Percentiles rank a stretch among this genome's conserved stretches.
Evolutionary conservation across 1,140 invertebrate species (phyloP).

Genomic region (Heliconius eleuchia): DNA sequence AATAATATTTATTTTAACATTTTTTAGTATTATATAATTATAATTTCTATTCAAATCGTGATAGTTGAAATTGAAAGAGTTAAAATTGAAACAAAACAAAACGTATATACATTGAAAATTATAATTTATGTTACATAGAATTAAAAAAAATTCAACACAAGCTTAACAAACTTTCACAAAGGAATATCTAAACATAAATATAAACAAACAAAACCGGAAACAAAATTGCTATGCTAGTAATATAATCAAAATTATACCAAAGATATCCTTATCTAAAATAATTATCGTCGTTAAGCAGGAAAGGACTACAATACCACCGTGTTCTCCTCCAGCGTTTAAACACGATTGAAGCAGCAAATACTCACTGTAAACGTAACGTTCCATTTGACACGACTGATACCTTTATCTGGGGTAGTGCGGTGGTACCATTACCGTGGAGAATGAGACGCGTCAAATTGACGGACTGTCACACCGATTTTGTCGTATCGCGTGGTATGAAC

Average conservation of each 20-base stretch:
- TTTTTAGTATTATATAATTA: conserved; percentile 19
- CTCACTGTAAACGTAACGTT: neutral
- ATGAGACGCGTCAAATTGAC: neutral
- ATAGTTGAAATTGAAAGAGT: neutral
- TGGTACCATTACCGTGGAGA: neutral
- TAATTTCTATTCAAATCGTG: neutral
- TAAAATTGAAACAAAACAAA: neutral
- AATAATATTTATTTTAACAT: conserved; percentile 34
- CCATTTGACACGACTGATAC: conserved; percentile 16
- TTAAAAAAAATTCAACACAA: neutral
- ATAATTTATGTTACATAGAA: neutral
- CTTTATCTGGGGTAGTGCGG: neutral
- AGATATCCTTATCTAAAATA: conserved; percentile 9
- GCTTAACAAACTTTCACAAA: neutral
- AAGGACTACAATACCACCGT: neutral
- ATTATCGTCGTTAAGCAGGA: neutral
- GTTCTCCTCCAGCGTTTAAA: neutral
- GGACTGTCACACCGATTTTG: neutral
- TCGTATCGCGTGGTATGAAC: neutral
- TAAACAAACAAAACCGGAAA: neutral
- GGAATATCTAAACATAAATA: neutral
- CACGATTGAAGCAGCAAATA: neutral
- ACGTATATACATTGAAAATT: neutral
- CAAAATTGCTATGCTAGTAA: neutral
- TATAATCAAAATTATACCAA: neutral